Conservation (phyloP, 53 echinoderm and acorn worm genomes). For the Echinometra lucunter region DNA sequence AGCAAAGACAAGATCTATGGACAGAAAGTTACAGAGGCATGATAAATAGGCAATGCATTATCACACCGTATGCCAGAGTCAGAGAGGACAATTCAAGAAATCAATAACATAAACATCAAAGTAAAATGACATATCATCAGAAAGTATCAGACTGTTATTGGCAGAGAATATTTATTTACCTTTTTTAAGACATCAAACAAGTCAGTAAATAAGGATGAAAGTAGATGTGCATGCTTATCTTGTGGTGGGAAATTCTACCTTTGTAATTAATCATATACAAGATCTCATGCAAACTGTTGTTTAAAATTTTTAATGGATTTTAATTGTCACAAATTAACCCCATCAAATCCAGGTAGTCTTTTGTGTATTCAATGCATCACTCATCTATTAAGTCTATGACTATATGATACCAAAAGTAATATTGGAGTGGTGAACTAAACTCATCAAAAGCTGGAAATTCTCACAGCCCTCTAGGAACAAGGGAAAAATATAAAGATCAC, state of each 20-base stretch:
- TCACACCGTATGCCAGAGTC: conserved; percentile 10
- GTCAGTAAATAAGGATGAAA: neutral
- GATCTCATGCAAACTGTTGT: too few species aligned
- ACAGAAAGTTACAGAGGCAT: conserved; percentile 21
- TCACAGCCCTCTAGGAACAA: neutral
- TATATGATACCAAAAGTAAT: too few species aligned
- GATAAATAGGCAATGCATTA: conserved; percentile 45
- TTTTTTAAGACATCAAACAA: neutral
- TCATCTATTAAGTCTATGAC: too few species aligned
- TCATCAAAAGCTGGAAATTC: neutral
- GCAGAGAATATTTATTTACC: neutral
- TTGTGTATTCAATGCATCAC: too few species aligned
- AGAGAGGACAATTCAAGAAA: neutral
- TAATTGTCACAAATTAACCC: too few species aligned
- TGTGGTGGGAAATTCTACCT: neutral
- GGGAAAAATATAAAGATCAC: too few species aligned
- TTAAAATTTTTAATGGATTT: too few species aligned
- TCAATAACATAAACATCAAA: neutral
- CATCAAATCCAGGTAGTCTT: too few species aligned
- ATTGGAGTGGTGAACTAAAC: neutral
- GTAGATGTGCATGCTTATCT: neutral
- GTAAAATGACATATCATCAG: neutral
- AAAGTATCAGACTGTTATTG: neutral
- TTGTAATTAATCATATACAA: neutral
- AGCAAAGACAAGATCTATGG: neutral